Base-by-base conservation (phyloP, 2,888 invertebrate species). In the Erebia epiphron region DNA sequence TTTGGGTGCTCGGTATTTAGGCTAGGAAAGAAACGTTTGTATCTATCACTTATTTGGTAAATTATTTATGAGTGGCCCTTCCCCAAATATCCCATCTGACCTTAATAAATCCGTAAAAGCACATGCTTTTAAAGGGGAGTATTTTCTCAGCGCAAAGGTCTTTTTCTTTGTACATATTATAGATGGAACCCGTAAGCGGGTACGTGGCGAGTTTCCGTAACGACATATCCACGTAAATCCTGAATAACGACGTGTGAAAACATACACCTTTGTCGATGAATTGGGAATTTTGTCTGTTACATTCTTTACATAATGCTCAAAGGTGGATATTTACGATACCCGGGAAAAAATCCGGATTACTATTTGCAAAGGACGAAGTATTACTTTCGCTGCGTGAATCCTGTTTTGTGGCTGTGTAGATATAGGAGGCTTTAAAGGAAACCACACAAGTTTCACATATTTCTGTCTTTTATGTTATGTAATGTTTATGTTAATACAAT, bases 91-190 rank as follows among this genome's bases (percentile, higher is more conserved):
- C 80, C 80, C 80, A 75, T 81, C 80, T 82, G 75, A 82, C 74
- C 79, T 82, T 83, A 85, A 83, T 82, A 86, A 87, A 86, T 85
- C 82, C 80, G 79, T 83, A 79, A 83, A 81, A 84, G 83, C 81
- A 80, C 84, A 86, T 86, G 82, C 84, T 83, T 86, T 85, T 85
- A 84, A 85, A 81, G 76, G 61, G 71, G 71, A 78, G 78, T 81
- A 81, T 81, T 84, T 83, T 79, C 81, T 82, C 77, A 78, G 76
- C 83, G 83, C 80, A 83, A 80, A 84, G 81, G 83, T 86, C 82
- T 82, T 86, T 85, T 88, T 86, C 88, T 90, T 87, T 89, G 90
- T 88, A 86, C 88, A 90, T 90, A 89, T 88, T 89, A n/a, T n/a
- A 88, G 82, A 89, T 80, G 75, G 80, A 79, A 80, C 77, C 79